phyloP scores from a whole-genome alignment of 1,140 invertebrate species.

The Procambarus clarkii region DNA sequence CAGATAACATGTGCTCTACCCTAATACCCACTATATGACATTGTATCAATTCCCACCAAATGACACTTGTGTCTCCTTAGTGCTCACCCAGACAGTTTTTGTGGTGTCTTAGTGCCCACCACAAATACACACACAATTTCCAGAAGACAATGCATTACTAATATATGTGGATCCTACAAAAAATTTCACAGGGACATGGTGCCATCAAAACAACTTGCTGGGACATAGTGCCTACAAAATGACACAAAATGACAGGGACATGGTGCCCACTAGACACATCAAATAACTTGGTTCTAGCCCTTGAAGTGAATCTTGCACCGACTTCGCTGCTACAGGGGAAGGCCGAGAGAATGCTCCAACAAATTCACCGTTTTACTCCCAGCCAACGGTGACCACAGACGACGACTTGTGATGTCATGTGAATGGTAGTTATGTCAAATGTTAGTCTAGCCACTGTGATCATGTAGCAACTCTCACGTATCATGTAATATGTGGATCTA shows the following conservation, averaged over 20 bases:
- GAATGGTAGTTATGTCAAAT: constrained; percentile 3
- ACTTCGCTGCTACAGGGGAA: background rate
- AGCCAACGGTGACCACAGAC: background rate
- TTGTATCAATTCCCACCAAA: too few relatives aligned
- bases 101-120: too few relatives aligned
- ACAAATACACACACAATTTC: too few relatives aligned
- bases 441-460: constrained; percentile 11
- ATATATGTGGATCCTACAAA: too few relatives aligned
- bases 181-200: too few relatives aligned
- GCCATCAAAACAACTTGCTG: background rate
- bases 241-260: too few relatives aligned
- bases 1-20: too few relatives aligned
- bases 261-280: background rate
- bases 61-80: too few relatives aligned
- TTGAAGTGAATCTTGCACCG: background rate
- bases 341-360: background rate
- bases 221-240: background rate
- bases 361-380: background rate
- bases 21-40: background rate
- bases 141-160: too few relatives aligned
- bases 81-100: too few relatives aligned
- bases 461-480: background rate
- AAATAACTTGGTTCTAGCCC: background rate
- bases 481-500: background rate
- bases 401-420: background rate